Percentiles rank a stretch among this genome's conserved stretches.
Conservation (phyloP, 2,888 invertebrate species). For the Sicus ferrugineus region DNA sequence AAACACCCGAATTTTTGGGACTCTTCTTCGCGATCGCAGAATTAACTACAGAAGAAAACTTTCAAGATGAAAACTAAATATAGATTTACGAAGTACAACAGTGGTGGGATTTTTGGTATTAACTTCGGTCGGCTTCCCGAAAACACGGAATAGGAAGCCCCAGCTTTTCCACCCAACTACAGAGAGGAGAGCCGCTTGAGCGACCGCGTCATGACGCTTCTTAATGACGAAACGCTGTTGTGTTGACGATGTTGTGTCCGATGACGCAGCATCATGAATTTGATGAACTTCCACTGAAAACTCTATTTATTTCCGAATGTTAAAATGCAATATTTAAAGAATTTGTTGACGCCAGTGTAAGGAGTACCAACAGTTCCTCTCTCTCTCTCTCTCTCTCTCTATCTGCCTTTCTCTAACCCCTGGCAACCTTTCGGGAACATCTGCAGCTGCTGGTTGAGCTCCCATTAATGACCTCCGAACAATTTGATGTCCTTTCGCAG, state of each 20-base stretch:
- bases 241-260: background rate
- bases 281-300: background rate
- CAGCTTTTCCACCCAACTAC: too few relatives aligned
- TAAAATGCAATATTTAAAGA: constrained; percentile 9
- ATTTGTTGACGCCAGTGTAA: background rate
- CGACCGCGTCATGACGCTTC: background rate
- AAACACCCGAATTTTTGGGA: too few relatives aligned
- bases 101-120: too few relatives aligned
- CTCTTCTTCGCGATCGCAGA: too few relatives aligned
- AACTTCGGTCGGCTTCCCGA: too few relatives aligned
- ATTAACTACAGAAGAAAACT: too few relatives aligned
- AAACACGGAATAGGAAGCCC: too few relatives aligned
- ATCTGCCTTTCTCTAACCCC: background rate
- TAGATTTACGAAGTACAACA: too few relatives aligned
- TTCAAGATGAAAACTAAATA: too few relatives aligned
- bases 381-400: too few relatives aligned
- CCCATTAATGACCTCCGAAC: constrained; percentile 5
- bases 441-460: background rate
- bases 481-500: constrained; percentile 15
- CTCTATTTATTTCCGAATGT: background rate
- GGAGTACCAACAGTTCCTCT: background rate
- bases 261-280: background rate
- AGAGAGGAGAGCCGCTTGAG: too few relatives aligned
- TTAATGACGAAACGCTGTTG: background rate
- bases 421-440: background rate